phyloP scores from a whole-genome alignment of 2,113 vertebrate genomes.

The Peromyscus californicus region DNA sequence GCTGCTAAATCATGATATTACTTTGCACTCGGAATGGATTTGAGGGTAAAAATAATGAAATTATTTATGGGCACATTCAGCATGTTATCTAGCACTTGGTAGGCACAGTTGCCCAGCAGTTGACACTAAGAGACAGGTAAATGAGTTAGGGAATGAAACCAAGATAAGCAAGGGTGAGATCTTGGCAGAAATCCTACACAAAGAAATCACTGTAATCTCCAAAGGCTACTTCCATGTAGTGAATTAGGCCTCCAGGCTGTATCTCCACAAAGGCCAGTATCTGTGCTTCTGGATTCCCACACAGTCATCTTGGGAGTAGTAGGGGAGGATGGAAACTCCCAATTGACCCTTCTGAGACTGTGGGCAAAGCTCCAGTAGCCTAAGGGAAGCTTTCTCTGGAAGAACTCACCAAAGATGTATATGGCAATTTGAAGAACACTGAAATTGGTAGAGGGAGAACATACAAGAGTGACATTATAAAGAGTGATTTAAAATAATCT shows the following conservation, averaged over 20 bases:
- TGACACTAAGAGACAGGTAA: neutral
- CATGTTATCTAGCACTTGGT: neutral
- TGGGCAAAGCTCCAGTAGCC: neutral
- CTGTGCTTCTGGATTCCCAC: neutral
- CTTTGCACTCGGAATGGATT: neutral
- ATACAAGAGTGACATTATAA: neutral
- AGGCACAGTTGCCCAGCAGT: neutral
- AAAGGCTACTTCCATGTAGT: neutral
- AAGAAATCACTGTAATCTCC: neutral
- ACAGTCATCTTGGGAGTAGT: neutral
- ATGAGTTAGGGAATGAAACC: neutral
- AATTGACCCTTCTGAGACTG: neutral
- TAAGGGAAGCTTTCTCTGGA: neutral
- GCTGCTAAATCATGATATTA: conserved; percentile 46
- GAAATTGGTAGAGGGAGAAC: neutral
- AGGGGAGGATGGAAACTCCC: neutral
- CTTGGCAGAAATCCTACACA: neutral
- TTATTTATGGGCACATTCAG: neutral
- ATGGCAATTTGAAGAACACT: conserved; percentile 3
- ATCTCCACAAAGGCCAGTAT: neutral
- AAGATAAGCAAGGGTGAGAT: neutral
- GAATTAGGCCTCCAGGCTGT: neutral
- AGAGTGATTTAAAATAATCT: neutral
- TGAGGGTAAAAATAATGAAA: conserved; percentile 46
- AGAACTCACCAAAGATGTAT: neutral